Base-by-base conservation (phyloP, 2,113 vertebrate genomes). In the Hirundichthys speculiger region DNA sequence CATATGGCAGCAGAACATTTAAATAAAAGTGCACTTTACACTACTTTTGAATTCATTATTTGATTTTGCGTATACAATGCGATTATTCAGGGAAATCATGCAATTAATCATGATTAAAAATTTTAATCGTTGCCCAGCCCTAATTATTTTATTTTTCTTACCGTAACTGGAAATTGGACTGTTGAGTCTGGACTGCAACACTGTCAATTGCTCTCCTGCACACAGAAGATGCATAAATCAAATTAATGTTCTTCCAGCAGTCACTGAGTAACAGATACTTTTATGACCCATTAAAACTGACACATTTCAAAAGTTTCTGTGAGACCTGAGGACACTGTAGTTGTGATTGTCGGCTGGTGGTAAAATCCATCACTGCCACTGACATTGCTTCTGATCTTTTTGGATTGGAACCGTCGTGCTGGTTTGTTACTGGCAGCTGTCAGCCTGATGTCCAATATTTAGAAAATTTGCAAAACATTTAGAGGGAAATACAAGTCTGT, bases 341-440 rank as follows among this genome's bases (percentile, higher is more conserved):
- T 74, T 10, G 92, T 77, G 46, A 87, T 22, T 0, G 90, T 84
- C 5, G 91, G 84, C 40, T 81, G 75, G 15, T 77, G 73, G 16
- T 92, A 73, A 42, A 94, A 84, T 11, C 93, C 93, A 43, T 93
- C 90, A 68, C 91, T 86, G 39, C 90, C 86, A 5, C 86, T 89
- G 64, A 89, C 87, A 63, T 87, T 84, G 0, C 77, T 54, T 5
- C 88, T 83, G 42, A 89, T 76, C 15, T 93, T 91, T 77, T 83
- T 93, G 60, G 93, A 79, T 48, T 88, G 90, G 69, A 91, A 94
- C 13, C 95, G 91, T 18, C 88, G 88, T 57, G 80, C 93, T 25
- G 94, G 93, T 69, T 83, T 73, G 59, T 79, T 91, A 34, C 93
- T 94, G 19, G 93, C 90, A 38, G 89, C 74, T 0, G 91, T 85